Evolutionary conservation across 1,140 invertebrate species (phyloP), one percentile per base, ranked within the genome.

Genomic region (Elymnias hypermnestra): DNA sequence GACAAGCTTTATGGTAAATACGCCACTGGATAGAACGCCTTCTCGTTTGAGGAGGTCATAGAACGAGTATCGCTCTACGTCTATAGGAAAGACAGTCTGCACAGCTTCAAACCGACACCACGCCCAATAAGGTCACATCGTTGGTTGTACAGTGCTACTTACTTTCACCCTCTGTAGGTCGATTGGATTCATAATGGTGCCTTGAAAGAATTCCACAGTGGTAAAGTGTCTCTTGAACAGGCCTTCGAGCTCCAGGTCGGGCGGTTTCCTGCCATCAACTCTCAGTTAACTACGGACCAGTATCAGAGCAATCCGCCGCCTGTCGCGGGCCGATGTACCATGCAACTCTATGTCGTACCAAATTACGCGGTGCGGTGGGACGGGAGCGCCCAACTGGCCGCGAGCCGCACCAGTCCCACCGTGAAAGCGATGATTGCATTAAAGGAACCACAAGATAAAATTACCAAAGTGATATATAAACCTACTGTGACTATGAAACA

Each of bases 171-270:
- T 92, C 88, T 98, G 96, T 53, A 99, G 93, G 90, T 99, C 97
- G 89, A 98, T 98, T 82, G 97, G 96, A 90, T 98, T 98, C 98
- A 99, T 99, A 87, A 99, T 98, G 89, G 19, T 98, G 87, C 97
- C 98, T 92, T 98, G 96, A 92, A 99, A 99, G 93, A 98, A 99
- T 90, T 99, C 97, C 88, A 99, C 97, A 81, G 97, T 98, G 72
- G 97, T 99, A 91, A 98, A 99, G 91, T 99, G 97, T 88, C 97
- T 92, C 91, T 99, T 99, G 91, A 99, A 97, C 77, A 99, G 92
- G 90, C 97, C 97, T 91, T 99, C 97, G 90, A 99, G 91, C 91
- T 99, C 97, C 89, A 99, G 92, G 90, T 98, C 97, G 82, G 94
- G 94, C 87, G 94, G 94, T 89, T 95, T 95, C 92, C 94, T 95